Conservation (phyloP, 2,113 vertebrate genomes). For the Vombatus ursinus region DNA sequence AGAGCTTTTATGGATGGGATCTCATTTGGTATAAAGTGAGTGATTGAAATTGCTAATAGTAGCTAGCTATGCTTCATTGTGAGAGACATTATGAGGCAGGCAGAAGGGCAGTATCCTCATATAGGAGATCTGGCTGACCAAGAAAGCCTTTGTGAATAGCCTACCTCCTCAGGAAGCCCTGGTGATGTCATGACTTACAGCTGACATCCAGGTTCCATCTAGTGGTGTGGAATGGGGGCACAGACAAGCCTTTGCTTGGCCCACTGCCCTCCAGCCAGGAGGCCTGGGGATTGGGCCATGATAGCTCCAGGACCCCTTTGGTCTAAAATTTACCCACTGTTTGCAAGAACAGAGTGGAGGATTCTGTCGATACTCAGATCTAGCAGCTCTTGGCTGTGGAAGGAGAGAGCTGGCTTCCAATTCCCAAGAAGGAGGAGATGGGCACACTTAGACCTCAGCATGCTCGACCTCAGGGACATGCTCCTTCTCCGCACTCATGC, state of each 20-base stretch:
- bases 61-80: constrained; percentile 33
- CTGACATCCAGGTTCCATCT: neutral
- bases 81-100: constrained; percentile 23
- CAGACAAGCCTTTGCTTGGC: neutral
- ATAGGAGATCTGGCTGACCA: neutral
- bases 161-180: neutral
- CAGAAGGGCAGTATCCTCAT: neutral
- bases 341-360: neutral
- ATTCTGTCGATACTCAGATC: neutral
- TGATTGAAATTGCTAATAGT: constrained; percentile 47
- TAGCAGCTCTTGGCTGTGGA: neutral
- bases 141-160: too few species aligned
- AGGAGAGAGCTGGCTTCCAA: neutral
- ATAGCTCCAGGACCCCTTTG: neutral
- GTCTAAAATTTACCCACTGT: neutral
- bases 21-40: neutral
- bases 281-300: neutral
- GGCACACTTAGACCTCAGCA: neutral
- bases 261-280: neutral
- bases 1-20: neutral
- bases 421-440: too few species aligned
- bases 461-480: too few species aligned
- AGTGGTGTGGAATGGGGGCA: neutral
- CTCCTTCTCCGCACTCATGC: too few species aligned
- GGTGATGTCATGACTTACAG: fast-evolving